Evolutionary conservation across 2,888 invertebrate species (phyloP).

Genomic region (Thera obeliscata): DNA sequence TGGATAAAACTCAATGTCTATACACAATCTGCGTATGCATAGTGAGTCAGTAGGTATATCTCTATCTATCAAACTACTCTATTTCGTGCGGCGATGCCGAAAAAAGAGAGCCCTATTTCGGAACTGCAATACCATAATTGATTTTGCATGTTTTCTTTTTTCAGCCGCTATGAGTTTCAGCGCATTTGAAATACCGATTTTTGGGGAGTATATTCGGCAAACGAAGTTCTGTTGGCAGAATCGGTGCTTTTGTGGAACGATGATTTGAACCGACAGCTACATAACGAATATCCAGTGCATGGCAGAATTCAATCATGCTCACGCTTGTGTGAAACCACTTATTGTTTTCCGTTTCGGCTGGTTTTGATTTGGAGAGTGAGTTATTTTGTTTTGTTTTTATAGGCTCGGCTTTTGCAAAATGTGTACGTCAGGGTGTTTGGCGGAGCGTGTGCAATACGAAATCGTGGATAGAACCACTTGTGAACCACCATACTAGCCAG

Average conservation of each 20-base stretch:
- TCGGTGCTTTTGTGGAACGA: slow-evolving; percentile 38
- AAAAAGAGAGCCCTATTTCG: slow-evolving; percentile 2
- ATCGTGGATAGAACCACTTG: no score
- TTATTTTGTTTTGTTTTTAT: slow-evolving; percentile 9
- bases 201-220: slow-evolving; percentile 17
- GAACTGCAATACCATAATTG: slow-evolving; percentile 20
- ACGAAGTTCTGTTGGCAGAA: slow-evolving; percentile 24
- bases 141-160: slow-evolving; percentile 23
- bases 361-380: slow-evolving; percentile 23
- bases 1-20: no score
- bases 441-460: no score
- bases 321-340: slow-evolving; percentile 43
- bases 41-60: background rate
- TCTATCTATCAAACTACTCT: background rate
- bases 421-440: no score
- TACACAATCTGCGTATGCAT: no score
- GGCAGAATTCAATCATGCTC: slow-evolving; percentile 56
- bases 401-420: background rate
- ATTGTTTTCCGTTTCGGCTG: slow-evolving; percentile 42
- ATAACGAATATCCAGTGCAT: slow-evolving; percentile 55
- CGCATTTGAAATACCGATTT: slow-evolving; percentile 19
- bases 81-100: background rate
- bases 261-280: slow-evolving; percentile 55
- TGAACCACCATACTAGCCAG: no score
- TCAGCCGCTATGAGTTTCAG: slow-evolving; percentile 4